A percentile compares a stretch with the other conserved stretches of the same genome.
These are phyloP conservation scores for Tenthredo livida DNA, from an alignment of 2,888 invertebrate species.

Conservation along the genomic window DNA sequence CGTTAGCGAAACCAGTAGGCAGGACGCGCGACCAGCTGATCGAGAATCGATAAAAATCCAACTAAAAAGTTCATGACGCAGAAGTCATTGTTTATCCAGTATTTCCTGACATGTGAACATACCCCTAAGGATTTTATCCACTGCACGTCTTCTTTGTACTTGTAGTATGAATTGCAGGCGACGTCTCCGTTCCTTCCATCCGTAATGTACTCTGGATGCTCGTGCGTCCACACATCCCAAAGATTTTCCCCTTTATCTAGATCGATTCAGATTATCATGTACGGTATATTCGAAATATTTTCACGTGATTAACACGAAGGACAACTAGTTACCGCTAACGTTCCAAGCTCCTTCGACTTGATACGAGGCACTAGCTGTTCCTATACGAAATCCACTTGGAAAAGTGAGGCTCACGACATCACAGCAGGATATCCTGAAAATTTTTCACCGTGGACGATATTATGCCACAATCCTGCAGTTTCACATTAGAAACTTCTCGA, in stretches of 20 bases:
- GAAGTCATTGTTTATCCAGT: background rate
- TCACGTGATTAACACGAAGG: slow-evolving; percentile 75
- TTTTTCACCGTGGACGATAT: background rate
- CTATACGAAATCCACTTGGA: slow-evolving; percentile 64
- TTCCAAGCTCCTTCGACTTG: slow-evolving; percentile 83
- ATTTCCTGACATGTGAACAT: background rate
- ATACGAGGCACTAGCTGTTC: slow-evolving; percentile 72
- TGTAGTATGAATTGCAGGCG: slow-evolving; percentile 83
- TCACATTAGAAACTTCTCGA: background rate
- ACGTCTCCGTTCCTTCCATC: slow-evolving; percentile 83
- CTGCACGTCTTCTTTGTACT: slow-evolving; percentile 82
- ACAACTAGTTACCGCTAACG: slow-evolving; percentile 68
- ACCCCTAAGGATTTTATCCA: slow-evolving; percentile 70
- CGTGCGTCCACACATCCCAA: slow-evolving; percentile 31
- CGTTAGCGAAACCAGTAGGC: slow-evolving; percentile 81
- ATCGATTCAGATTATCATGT: background rate
- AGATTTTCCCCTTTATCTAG: slow-evolving; percentile 45
- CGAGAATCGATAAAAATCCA: slow-evolving; percentile 81
- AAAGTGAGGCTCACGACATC: slow-evolving; percentile 55
- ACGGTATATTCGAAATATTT: slow-evolving; percentile 66
- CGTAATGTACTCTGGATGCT: slow-evolving; percentile 78
- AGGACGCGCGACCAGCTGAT: slow-evolving; percentile 86
- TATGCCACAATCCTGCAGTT: background rate
- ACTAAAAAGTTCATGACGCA: slow-evolving; percentile 22
- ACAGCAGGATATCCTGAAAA: background rate